Evolutionary conservation across 2,888 invertebrate species (phyloP).

Genomic region (Oscheius sp.): DNA sequence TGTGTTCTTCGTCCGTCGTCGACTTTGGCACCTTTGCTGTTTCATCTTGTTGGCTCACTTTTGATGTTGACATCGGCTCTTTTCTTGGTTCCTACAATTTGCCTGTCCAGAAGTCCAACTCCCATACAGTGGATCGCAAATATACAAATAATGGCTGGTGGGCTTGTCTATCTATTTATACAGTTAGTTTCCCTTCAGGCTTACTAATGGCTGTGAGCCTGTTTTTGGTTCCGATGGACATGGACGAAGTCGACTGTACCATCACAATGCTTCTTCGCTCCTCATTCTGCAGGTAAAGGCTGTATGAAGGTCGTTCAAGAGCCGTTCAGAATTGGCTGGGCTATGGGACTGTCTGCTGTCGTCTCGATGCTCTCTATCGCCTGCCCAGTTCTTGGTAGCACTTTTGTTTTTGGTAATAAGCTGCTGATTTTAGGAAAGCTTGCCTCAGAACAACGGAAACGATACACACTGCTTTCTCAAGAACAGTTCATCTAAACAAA

Average conservation of each 20-base stretch:
- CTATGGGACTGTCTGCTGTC: constrained; percentile 34
- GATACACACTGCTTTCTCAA: constrained; percentile 16
- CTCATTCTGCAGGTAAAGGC: constrained; percentile 30
- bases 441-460: constrained; percentile 34
- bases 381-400: constrained; percentile 26
- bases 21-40: constrained; percentile 23
- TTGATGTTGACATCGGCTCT: constrained; percentile 31
- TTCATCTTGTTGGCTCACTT: constrained; percentile 30
- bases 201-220: constrained; percentile 32
- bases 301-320: neutral
- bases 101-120: constrained; percentile 11
- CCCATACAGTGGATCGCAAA: constrained; percentile 36
- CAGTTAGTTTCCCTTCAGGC: neutral
- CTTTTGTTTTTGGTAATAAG: neutral
- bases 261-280: constrained; percentile 35
- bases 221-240: constrained; percentile 32
- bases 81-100: constrained; percentile 29
- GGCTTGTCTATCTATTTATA: neutral
- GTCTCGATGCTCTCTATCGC: constrained; percentile 35
- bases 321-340: constrained; percentile 35
- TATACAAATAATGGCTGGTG: constrained; percentile 35
- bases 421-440: constrained; percentile 17
- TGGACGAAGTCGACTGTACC: constrained; percentile 37
- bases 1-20: constrained; percentile 33
- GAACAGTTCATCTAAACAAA: constrained; percentile 30